These are phyloP conservation scores for Bedellia somnulentella DNA, from an alignment of 2,888 invertebrate genomes.

Conservation along the genomic window DNA sequence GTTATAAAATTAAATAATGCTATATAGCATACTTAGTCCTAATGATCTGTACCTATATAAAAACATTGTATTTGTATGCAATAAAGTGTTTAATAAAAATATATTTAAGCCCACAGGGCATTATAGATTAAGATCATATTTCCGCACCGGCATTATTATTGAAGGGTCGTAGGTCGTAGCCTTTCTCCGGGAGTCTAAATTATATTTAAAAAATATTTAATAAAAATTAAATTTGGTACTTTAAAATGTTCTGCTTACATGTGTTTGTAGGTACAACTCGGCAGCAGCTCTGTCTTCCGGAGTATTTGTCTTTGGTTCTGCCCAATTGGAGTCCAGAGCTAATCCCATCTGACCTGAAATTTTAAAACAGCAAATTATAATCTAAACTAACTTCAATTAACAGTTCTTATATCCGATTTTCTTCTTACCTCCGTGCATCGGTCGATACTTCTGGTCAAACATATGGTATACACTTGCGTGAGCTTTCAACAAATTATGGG, in stretches of 20 bases:
- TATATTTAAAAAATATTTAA: not conserved
- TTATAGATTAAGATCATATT: too few species aligned
- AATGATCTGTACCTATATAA: too few species aligned
- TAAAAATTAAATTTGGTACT: not conserved
- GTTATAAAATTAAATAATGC: too few species aligned
- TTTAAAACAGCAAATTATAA: not conserved
- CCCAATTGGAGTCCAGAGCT: conserved; percentile 63
- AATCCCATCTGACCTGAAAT: conserved; percentile 63
- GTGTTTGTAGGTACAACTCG: conserved; percentile 62
- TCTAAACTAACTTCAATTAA: conserved; percentile 5
- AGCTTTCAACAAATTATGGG: conserved; percentile 72
- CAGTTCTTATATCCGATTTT: not conserved
- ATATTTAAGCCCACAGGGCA: too few species aligned
- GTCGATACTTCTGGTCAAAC: conserved; percentile 62
- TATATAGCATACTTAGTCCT: too few species aligned
- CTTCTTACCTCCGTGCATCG: conserved; percentile 49
- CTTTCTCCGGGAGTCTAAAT: too few species aligned
- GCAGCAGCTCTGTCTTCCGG: conserved; percentile 61
- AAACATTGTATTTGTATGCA: too few species aligned
- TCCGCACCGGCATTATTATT: too few species aligned
- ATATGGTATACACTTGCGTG: conserved; percentile 72
- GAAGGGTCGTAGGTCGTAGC: too few species aligned
- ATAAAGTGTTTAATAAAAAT: too few species aligned
- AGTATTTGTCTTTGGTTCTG: conserved; percentile 56
- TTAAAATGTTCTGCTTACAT: conserved; percentile 32